These are phyloP conservation scores for Neostethus bicornis DNA, from an alignment of 2,797 vertebrate species.

Conservation along the genomic window DNA sequence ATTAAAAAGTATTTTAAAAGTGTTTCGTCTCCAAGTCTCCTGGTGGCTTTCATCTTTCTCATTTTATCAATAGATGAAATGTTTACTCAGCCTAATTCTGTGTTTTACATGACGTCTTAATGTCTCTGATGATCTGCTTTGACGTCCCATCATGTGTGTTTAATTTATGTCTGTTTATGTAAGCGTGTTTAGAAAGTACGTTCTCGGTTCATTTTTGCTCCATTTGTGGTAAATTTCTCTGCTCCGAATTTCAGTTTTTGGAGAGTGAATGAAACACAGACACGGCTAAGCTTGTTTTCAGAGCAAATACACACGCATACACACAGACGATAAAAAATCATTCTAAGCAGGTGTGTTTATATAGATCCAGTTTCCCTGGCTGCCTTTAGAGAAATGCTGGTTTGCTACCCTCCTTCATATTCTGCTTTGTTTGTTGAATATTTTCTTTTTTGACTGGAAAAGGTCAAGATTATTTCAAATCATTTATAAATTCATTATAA, in stretches of 20 bases:
- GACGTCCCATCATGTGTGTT: neutral
- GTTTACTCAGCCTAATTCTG: neutral
- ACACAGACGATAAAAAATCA: constrained; percentile 35
- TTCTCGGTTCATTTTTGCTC: constrained; percentile 42
- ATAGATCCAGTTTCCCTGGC: constrained; percentile 41
- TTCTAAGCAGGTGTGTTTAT: constrained; percentile 59
- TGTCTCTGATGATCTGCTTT: neutral
- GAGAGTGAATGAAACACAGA: constrained; percentile 8
- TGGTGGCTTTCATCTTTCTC: no score
- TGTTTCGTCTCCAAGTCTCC: no score
- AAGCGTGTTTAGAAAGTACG: constrained; percentile 41
- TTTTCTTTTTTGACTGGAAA: constrained; percentile 1
- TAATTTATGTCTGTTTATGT: constrained; percentile 40
- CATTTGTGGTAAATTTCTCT: constrained; percentile 27
- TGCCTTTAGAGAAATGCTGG: constrained; percentile 8
- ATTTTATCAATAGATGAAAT: no score
- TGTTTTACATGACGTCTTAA: constrained; percentile 45
- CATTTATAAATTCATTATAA: neutral
- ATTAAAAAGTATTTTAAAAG: no score
- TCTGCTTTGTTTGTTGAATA: neutral
- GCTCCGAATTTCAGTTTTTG: constrained; percentile 9
- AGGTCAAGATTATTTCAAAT: constrained; percentile 1
- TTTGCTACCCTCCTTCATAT: neutral
- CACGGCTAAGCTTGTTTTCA: constrained; percentile 2
- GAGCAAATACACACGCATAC: neutral